Base-by-base conservation (phyloP, 1,140 invertebrate genomes). In the Zaprionus nigranus region DNA sequence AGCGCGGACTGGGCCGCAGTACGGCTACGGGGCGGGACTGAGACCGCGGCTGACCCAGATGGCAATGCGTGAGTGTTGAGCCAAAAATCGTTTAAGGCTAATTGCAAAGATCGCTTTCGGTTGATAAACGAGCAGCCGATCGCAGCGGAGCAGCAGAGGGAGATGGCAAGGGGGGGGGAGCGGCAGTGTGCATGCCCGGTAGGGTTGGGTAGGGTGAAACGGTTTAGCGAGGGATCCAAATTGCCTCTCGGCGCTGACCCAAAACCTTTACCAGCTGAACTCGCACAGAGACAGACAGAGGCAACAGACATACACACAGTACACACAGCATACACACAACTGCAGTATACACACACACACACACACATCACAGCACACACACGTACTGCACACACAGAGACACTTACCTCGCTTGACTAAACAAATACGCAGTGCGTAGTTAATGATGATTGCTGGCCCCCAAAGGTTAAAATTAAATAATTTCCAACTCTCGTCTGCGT, bases 381-480 rank as follows among this genome's bases (percentile, higher is more conserved):
- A 24, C n/a, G n/a, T n/a, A n/a, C n/a, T n/a, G 24, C 24, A 3
- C 24, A 58, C 26, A 54, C 43, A 72, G 79, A 87, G 69, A 73
- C 66, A 75, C 38, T 80, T 81, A 75, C 62, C 75, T 61, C 80
- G 40, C 40, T 46, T 46, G 49, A 75, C 81, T 77, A 77, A 73
- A 73, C 70, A 77, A 77, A 84, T 78, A 80, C 81, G 77, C 54
- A 74, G 71, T 76, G 81, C 71, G 82, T 81, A 83, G 79, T 90
- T 90, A 91, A 91, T 91, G 88, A 91, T 91, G 88, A 91, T 91
- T 91, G 84, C 77, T 82, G 66, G 76, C 83, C 79, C 85, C 88
- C 74, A 91, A 81, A 88, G 88, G 84, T 90, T 88, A 91, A 91
- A 81, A 88, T 91, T 91, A 91, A 85, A 88, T 85, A 91, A 91